Base-by-base conservation (phyloP, 2,888 invertebrate genomes). In the Heliothis peltigera region DNA sequence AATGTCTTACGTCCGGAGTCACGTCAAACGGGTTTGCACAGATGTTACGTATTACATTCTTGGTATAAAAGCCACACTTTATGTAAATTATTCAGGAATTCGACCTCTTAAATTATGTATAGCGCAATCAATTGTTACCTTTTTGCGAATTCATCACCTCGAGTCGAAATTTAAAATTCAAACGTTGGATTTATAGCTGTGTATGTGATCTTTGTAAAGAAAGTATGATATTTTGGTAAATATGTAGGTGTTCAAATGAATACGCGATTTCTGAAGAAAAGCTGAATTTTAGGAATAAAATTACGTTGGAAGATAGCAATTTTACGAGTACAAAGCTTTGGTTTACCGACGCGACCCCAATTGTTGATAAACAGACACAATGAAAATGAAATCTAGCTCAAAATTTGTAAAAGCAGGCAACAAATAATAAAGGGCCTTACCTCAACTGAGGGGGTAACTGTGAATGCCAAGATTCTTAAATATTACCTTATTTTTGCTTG, bases 31-130 rank as follows among this genome's bases (percentile, higher is more conserved):
- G 62, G 70, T 78, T 78, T 67, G 18, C 51, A 56, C 66, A 68
- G 58, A 76, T 72, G 57, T 64, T 61, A 57, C 55, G 43, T 67
- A 61, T 59, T 59, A 63, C 56, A 53, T 64, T 62, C 47, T 54
- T 49, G 19, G 42, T 68, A 73, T 67, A 75, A 75, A 77, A 64
- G 21, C 56, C 57, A 58, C 70, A 79, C 70, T 62, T 39, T 67
- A 74, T 71, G 70, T 72, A 77, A 80, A 77, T 80, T 79, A 77
- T 82, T 80, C 69, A 62, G 48, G 70, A 80, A 78, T 73, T 70
- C 64, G 42, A 68, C 52, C 49, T 62, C 64, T 69, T 55, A 53
- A 55, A 48, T 63, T 77, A 73, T 73, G 51, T 77, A 58, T 64
- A 60, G 51, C 56, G 42, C 54, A 58, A 73, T 72, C 64, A 61